Percentiles rank a stretch among this genome's conserved stretches.
Conservation (phyloP, 2,113 vertebrate genomes). For the Stictonetta naevosa region DNA sequence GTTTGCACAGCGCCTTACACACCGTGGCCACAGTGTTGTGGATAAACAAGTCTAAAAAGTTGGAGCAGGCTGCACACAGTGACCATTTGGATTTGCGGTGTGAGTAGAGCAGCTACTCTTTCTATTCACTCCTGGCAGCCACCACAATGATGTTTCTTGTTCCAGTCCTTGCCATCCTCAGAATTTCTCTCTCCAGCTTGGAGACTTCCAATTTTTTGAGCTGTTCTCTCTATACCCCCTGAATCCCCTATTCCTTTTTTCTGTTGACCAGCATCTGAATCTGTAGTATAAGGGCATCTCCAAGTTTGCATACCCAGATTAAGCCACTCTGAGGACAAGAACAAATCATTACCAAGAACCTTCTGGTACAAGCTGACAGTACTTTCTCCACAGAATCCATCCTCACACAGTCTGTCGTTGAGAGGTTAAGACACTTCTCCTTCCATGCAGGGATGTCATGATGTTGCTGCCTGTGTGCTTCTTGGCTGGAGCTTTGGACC, state of each 20-base stretch:
- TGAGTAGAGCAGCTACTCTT: not conserved
- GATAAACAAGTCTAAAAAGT: constrained; percentile 27
- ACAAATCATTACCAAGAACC: not conserved
- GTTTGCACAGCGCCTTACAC: constrained; percentile 23
- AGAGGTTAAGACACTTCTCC: not conserved
- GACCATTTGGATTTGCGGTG: not conserved
- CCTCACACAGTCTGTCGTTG: not conserved
- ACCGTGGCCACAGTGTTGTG: not conserved
- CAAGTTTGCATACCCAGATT: not conserved
- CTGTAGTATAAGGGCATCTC: not conserved
- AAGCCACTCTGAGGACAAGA: not conserved
- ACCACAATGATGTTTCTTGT: not conserved
- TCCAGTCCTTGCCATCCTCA: not conserved
- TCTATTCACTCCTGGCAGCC: not conserved
- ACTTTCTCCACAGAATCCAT: not conserved
- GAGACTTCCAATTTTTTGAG: not conserved
- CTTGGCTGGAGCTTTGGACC: not conserved
- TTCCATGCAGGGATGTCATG: not conserved
- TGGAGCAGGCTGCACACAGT: not conserved
- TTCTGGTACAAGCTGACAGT: not conserved
- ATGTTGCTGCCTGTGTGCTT: not conserved
- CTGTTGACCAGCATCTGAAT: not conserved
- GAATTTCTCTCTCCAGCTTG: not conserved
- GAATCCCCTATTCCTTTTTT: not conserved
- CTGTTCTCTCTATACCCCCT: not conserved